Evolutionary conservation across 2,797 vertebrate species (phyloP).

Genomic region (Eupleurogrammus muticus): DNA sequence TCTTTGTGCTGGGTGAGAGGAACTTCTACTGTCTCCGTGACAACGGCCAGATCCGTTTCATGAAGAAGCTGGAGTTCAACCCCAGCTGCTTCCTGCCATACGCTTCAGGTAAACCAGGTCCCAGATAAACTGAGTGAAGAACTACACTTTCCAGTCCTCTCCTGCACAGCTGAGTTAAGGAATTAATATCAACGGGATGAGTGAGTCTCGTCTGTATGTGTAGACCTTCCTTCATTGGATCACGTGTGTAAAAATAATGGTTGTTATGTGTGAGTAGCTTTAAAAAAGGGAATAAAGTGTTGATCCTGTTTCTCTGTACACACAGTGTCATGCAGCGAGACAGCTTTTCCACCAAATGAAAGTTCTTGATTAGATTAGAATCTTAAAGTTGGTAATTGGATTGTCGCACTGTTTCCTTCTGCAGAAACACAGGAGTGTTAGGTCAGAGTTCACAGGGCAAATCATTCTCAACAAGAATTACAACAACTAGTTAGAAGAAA

Average conservation of each 20-base stretch:
- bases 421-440: neutral
- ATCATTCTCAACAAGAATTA: neutral
- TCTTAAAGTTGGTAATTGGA: neutral
- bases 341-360: neutral
- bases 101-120: constrained; percentile 85
- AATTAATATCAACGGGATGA: constrained; percentile 3
- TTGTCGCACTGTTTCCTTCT: neutral
- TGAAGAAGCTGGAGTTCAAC: constrained; percentile 97
- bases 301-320: neutral
- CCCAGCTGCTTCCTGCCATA: constrained; percentile 97
- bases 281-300: neutral
- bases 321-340: neutral
- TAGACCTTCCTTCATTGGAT: neutral
- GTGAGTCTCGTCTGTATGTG: no score
- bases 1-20: constrained; percentile 94
- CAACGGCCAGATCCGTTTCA: constrained; percentile 95
- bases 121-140: neutral
- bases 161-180: constrained; percentile 4
- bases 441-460: neutral
- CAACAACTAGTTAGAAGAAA: no score
- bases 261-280: no score
- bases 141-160: neutral
- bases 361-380: neutral
- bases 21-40: constrained; percentile 96
- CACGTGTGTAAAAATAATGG: constrained; percentile 2